Percentiles rank a stretch among this genome's conserved stretches.
Conservation (phyloP, 1,140 invertebrate genomes). For the Drosophila chauvacae region DNA sequence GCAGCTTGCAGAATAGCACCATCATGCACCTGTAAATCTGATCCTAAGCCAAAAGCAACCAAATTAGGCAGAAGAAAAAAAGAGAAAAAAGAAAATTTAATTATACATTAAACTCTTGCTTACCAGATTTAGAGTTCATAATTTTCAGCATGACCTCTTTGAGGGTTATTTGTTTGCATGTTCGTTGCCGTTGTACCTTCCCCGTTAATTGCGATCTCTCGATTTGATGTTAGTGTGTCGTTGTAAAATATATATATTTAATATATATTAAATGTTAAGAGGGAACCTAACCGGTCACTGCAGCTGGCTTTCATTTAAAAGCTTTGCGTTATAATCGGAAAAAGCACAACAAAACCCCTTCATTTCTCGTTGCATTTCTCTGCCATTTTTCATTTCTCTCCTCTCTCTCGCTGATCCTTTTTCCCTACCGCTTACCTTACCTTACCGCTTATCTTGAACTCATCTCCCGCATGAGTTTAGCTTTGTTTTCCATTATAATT, state of each 20-base stretch:
- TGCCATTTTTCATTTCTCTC: constrained; percentile 26
- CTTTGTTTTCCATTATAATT: constrained; percentile 36
- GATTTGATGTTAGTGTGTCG: constrained; percentile 31
- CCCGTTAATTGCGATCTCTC: constrained; percentile 21
- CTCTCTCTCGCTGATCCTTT: not conserved
- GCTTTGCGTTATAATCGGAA: not conserved
- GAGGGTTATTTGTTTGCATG: constrained; percentile 25
- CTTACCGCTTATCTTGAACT: not conserved
- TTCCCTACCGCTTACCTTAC: not conserved
- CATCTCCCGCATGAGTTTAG: constrained; percentile 11
- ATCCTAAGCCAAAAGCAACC: constrained; percentile 42
- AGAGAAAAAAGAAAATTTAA: not conserved
- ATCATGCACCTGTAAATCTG: constrained; percentile 83
- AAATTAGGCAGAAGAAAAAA: not conserved
- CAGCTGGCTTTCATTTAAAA: constrained; percentile 1
- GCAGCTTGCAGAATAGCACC: constrained; percentile 84
- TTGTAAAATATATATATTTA: not conserved
- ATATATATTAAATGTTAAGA: constrained; percentile 1
- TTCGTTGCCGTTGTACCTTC: constrained; percentile 31
- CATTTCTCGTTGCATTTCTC: constrained; percentile 5
- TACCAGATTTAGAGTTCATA: not conserved
- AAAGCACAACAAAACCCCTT: not conserved
- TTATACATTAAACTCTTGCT: not conserved
- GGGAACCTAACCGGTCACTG: constrained; percentile 6
- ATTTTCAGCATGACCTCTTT: constrained; percentile 17